Base-by-base conservation (phyloP, 2,888 invertebrate genomes). In the Luperina testacea region DNA sequence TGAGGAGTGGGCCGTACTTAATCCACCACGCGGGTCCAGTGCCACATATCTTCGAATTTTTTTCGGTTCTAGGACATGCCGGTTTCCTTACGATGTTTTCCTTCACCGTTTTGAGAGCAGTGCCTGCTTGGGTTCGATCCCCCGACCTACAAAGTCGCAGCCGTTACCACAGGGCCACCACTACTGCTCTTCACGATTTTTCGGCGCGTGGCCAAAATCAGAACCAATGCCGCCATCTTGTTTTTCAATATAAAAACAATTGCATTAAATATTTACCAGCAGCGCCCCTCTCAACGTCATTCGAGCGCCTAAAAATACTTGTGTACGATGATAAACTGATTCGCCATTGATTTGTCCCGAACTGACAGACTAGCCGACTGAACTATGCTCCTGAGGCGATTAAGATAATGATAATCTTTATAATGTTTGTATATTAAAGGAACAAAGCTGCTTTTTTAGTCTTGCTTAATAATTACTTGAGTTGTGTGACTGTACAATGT, bases 361-460 rank as follows among this genome's bases (percentile, higher is more conserved):
- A 57, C 71, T 24, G 45, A 17, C 64, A 48, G 27, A 61, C 51
- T n/a, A 63, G 8, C 51, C 24, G 17, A 51, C 27, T 75, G 65
- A 67, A 51, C 45, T 76, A 32, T 73, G 59, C 38, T 71, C 27
- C n/a, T 75, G 6, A 64, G 68, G 72, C 68, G 32, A 79, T 70
- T 73, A 73, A 75, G 65, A 73, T 73, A 73, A 27, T 67, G 17
- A 73, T 71, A 63, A 78, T 64, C 32, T 67, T 65, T 59, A 38
- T 57, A 70, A 72, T 59, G 42, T 69, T 13, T 78, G 15, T 5
- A 53, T 24, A n/a, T 65, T 32, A 57, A 32, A 73, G 11, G 20
- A 74, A 84, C 84, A 77, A 64, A 72, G 61, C n/a, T 38, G n/a
- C n/a, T 80, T 71, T 75, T 75, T 70, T 64, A 45, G 32, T 75